phyloP scores from a whole-genome alignment of 2,113 vertebrate genomes.

The Hucho hucho region DNA sequence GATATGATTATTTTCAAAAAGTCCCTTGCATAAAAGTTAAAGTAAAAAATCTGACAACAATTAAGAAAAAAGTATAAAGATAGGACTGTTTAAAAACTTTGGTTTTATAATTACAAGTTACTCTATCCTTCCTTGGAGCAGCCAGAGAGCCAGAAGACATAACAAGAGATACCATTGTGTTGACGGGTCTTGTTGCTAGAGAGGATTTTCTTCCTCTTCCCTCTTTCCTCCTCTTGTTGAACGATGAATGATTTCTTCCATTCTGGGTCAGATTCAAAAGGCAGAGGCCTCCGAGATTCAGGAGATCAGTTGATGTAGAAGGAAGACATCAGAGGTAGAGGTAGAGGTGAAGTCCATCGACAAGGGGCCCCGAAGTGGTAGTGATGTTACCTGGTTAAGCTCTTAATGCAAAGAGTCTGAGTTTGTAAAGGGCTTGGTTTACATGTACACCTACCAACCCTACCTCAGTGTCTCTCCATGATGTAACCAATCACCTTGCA shows the following conservation, averaged over 20 bases:
- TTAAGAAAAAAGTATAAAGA: not conserved
- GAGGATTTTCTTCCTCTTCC: slow-evolving; percentile 47
- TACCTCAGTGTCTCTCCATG: slow-evolving; percentile 78
- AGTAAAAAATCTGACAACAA: not conserved
- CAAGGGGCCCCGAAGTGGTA: slow-evolving; percentile 42
- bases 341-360: slow-evolving; percentile 12
- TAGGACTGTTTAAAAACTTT: not conserved
- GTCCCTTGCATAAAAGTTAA: not conserved
- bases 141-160: slow-evolving; percentile 23
- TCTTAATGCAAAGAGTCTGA: slow-evolving; percentile 75
- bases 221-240: slow-evolving; percentile 48
- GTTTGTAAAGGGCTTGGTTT: slow-evolving; percentile 79
- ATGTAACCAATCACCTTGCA: slow-evolving; percentile 74
- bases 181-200: slow-evolving; percentile 9
- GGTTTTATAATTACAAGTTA: slow-evolving; percentile 27
- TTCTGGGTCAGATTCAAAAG: slow-evolving; percentile 9
- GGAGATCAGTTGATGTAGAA: not conserved
- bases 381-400: slow-evolving; percentile 67
- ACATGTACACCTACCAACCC: slow-evolving; percentile 81
- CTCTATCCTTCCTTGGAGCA: slow-evolving; percentile 39
- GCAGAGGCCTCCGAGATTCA: slow-evolving; percentile 8
- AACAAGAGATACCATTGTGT: slow-evolving; percentile 60
- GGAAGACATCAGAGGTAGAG: slow-evolving; percentile 23
- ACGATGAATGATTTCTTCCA: slow-evolving; percentile 22
- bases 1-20: not conserved